These are phyloP conservation scores for Pangasius macronema DNA, from an alignment of 2,797 vertebrate genomes.

Conservation along the genomic window DNA sequence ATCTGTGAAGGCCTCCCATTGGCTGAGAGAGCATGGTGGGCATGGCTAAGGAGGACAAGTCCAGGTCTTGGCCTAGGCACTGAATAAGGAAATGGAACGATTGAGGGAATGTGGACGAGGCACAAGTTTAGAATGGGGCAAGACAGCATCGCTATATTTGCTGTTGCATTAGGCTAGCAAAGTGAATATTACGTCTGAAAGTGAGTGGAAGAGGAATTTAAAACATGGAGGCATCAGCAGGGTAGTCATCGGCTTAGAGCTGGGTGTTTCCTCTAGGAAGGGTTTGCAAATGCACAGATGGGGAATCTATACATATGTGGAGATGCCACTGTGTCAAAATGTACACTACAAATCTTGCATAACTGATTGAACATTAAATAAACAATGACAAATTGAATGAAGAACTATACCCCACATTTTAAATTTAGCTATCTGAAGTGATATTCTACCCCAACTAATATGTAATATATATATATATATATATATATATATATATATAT, in stretches of 20 bases:
- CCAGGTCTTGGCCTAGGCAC: conserved; percentile 76
- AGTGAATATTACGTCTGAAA: conserved; percentile 56
- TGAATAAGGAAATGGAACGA: conserved; percentile 80
- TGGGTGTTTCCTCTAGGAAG: conserved; percentile 17
- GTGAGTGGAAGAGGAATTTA: conserved; percentile 22
- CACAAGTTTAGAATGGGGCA: conserved; percentile 72
- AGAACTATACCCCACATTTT: not conserved
- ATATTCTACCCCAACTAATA: not conserved
- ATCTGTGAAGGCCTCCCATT: conserved; percentile 80
- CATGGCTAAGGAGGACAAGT: conserved; percentile 56
- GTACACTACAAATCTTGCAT: not conserved
- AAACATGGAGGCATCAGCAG: conserved; percentile 26
- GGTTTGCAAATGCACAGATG: not conserved
- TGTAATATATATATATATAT: not conserved
- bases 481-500: not conserved
- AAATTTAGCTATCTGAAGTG: not conserved
- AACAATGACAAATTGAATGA: not conserved
- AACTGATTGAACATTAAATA: not conserved
- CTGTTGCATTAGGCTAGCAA: conserved; percentile 72
- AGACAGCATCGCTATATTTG: conserved; percentile 86
- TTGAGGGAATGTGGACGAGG: conserved; percentile 69
- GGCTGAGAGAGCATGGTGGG: conserved; percentile 66
- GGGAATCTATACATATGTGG: not conserved
- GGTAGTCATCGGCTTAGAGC: not conserved
- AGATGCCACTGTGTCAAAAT: not conserved